Percentiles rank a stretch among this genome's conserved stretches.
Conservation (phyloP, 2,797 vertebrate species). For the Chelonia mydas region DNA sequence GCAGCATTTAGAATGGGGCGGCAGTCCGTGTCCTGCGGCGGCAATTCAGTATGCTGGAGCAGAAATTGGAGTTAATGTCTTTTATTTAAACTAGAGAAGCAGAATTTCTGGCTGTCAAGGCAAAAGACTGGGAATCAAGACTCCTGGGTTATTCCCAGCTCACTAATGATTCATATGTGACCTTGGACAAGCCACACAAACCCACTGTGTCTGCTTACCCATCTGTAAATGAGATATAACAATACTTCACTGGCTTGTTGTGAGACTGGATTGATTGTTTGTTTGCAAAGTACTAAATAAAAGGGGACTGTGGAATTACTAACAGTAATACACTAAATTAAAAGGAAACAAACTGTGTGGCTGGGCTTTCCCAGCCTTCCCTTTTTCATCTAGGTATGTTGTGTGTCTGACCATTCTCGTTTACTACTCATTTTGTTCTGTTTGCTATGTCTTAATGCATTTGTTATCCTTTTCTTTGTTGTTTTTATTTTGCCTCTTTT, state of each 20-base stretch:
- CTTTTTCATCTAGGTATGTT: background rate
- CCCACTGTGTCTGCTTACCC: slow-evolving; percentile 63
- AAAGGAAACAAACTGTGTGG: background rate
- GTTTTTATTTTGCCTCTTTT: background rate
- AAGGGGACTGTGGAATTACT: slow-evolving; percentile 40
- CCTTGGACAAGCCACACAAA: slow-evolving; percentile 34
- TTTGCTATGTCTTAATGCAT: background rate
- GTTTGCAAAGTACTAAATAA: slow-evolving; percentile 39
- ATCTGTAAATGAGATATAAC: slow-evolving; percentile 52
- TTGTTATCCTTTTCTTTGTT: slow-evolving; percentile 7
- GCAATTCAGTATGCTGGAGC: background rate
- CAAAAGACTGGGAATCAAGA: background rate
- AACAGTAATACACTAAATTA: slow-evolving; percentile 14
- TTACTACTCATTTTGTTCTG: background rate
- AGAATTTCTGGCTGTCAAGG: slow-evolving; percentile 8
- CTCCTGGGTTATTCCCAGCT: background rate
- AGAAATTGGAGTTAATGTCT: slow-evolving; percentile 33
- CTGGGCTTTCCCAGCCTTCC: background rate
- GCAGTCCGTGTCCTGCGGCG: no score
- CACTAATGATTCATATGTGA: slow-evolving; percentile 44
- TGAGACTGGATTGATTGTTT: slow-evolving; percentile 17
- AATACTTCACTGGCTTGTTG: slow-evolving; percentile 28
- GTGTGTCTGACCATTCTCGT: background rate
- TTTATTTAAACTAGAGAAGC: slow-evolving; percentile 41
- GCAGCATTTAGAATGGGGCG: no score